Evolutionary conservation across 2,888 invertebrate genomes (phyloP).

Genomic region (Stenichneumon culpator): DNA sequence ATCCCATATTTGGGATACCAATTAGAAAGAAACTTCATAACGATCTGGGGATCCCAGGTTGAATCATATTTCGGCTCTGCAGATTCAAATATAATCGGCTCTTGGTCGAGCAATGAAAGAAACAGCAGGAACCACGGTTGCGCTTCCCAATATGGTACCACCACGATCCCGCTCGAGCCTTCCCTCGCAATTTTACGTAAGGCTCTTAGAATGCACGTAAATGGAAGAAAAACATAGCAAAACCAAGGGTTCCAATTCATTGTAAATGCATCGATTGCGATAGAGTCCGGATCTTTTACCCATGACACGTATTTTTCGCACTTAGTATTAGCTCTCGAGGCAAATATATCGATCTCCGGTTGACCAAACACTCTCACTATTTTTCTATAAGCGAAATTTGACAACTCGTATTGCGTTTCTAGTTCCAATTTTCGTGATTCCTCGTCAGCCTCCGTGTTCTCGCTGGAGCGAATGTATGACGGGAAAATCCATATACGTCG

Average conservation of each 20-base stretch:
- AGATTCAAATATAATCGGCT: slow-evolving; percentile 21
- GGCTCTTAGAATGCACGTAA: background rate
- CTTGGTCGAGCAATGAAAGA: background rate
- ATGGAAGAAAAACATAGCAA: background rate
- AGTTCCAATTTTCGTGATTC: too few species aligned
- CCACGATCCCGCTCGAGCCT: background rate
- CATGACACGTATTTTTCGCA: too few species aligned
- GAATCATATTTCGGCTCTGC: slow-evolving; percentile 63
- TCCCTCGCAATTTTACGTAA: slow-evolving; percentile 5
- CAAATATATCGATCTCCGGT: too few species aligned
- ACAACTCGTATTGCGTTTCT: too few species aligned
- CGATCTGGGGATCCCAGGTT: slow-evolving; percentile 70
- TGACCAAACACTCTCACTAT: too few species aligned
- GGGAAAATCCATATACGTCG: too few species aligned
- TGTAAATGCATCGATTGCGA: background rate
- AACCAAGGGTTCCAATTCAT: background rate
- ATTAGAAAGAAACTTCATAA: slow-evolving; percentile 58
- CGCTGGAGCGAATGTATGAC: too few species aligned
- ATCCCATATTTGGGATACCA: slow-evolving; percentile 43
- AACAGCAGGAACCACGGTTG: too few species aligned
- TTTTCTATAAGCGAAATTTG: too few species aligned
- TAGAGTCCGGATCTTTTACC: background rate
- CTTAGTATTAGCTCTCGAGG: too few species aligned
- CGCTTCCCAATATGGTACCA: background rate
- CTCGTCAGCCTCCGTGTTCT: too few species aligned